Base-by-base conservation (phyloP, 2,797 vertebrate genomes). In the Otus scops region DNA sequence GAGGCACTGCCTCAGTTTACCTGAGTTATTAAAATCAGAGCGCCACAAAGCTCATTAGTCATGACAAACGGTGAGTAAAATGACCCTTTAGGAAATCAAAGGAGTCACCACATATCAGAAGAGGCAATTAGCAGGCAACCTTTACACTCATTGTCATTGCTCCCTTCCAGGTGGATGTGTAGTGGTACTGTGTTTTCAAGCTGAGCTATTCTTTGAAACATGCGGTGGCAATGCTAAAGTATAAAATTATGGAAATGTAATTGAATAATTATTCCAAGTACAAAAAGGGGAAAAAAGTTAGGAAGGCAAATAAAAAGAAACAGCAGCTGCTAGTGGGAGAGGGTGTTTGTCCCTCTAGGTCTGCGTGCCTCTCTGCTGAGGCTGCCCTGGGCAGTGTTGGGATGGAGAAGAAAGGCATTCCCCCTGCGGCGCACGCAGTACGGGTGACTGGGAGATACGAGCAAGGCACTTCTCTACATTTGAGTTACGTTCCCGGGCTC, bases 331-430 rank as follows among this genome's bases (percentile, higher is more conserved):
- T 57, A 51, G 18, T 38, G 48, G 26, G 60, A 91, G 76, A 92
- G 39, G 59, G 54, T 3, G 4, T 81, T 82, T 78, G n/a, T 91
- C 57, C 88, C 64, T 85, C n/a, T 27, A 80, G 75, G 68, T 97
- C 87, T 57, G 48, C 0, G 1, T 78, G 71, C 23, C 76, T 90
- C 74, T 53, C 18, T 59, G 73, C 88, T 51, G 76, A 65, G 77
- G 51, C 75, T 93, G 89, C 83, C 78, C 61, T 38, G 12, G 83
- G 89, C 77, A 90, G 74, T 5, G 78, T 53, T 0, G 26, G 60
- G 88, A 75, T 88, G 90, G 50, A 89, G 77, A 71, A 77, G 80
- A 95, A 88, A 94, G 82, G 78, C 78, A 95, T 74, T 87, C 64
- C 60, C 53, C 53, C 32, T 8, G 1, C 8, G 0, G 84, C 1